Evolutionary conservation across 2,797 vertebrate species (phyloP).

Genomic region (Tragelaphus oryx): DNA sequence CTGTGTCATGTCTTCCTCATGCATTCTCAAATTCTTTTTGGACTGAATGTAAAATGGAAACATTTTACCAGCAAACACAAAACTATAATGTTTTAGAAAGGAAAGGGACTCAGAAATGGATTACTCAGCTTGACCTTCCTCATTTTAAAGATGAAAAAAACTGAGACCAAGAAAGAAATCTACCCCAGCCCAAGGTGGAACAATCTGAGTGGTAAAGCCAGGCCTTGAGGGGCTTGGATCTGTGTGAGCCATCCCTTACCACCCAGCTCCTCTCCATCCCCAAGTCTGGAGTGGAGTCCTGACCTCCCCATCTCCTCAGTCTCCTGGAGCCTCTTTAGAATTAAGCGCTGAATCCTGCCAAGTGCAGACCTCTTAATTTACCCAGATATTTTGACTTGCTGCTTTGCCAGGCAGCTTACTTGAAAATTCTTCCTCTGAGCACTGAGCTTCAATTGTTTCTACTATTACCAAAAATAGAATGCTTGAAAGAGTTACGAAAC

Average conservation of each 20-base stretch:
- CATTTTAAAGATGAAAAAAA: conserved; percentile 30
- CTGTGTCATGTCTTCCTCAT: background rate
- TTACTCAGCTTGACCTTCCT: background rate
- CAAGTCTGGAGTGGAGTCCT: background rate
- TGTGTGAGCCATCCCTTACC: background rate
- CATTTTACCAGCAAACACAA: background rate
- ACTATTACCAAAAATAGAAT: conserved; percentile 17
- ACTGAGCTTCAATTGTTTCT: background rate
- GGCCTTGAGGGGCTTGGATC: background rate
- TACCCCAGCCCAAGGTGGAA: background rate
- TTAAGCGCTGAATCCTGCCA: background rate
- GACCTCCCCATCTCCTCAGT: background rate
- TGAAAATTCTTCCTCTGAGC: background rate
- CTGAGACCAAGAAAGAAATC: background rate
- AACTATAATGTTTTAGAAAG: background rate
- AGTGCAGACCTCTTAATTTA: background rate
- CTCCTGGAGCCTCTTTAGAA: background rate
- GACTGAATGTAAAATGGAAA: background rate
- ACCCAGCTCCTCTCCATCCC: background rate
- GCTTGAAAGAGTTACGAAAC: background rate
- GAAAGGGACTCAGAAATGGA: background rate
- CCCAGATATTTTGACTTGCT: background rate
- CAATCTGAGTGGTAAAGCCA: background rate
- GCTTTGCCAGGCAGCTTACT: background rate
- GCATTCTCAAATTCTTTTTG: background rate